These are phyloP conservation scores for Somateria mollissima DNA, from an alignment of 2,797 vertebrate genomes.

Conservation along the genomic window DNA sequence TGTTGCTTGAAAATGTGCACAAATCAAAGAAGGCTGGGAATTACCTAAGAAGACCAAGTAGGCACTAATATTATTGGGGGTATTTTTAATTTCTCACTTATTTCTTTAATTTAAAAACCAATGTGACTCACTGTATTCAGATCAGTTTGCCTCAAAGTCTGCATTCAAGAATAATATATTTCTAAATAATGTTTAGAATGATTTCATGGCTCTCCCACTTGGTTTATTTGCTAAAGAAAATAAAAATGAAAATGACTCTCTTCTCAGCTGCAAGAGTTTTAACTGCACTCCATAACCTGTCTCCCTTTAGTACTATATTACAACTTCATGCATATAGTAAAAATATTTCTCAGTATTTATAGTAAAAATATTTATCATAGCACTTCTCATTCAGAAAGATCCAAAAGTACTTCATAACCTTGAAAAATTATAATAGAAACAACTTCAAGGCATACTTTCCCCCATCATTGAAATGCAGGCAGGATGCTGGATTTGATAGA, in stretches of 20 bases:
- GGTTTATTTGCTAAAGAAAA: neutral
- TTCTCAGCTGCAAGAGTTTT: neutral
- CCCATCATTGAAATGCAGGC: slow-evolving; percentile 40
- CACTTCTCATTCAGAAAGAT: slow-evolving; percentile 6
- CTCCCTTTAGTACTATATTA: neutral
- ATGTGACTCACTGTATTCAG: neutral
- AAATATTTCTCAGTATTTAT: neutral
- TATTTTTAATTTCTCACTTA: neutral
- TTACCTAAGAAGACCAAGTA: neutral
- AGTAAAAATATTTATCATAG: neutral
- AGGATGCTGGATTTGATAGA: slow-evolving; percentile 1
- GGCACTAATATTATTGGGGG: neutral
- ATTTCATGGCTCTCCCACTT: neutral
- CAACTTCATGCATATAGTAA: neutral
- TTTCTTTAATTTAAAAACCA: neutral
- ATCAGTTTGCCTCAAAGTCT: neutral
- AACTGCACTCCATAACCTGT: neutral
- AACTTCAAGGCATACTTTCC: neutral
- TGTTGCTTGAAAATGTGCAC: neutral
- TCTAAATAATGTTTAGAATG: neutral
- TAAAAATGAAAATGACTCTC: neutral
- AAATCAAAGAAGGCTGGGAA: neutral
- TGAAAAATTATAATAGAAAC: slow-evolving; percentile 13
- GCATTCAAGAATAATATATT: neutral
- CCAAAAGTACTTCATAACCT: slow-evolving; percentile 35